A percentile compares a stretch with the other conserved stretches of the same genome.
These are phyloP conservation scores for Sorex fumeus DNA, from an alignment of 2,113 vertebrate species.

Conservation along the genomic window DNA sequence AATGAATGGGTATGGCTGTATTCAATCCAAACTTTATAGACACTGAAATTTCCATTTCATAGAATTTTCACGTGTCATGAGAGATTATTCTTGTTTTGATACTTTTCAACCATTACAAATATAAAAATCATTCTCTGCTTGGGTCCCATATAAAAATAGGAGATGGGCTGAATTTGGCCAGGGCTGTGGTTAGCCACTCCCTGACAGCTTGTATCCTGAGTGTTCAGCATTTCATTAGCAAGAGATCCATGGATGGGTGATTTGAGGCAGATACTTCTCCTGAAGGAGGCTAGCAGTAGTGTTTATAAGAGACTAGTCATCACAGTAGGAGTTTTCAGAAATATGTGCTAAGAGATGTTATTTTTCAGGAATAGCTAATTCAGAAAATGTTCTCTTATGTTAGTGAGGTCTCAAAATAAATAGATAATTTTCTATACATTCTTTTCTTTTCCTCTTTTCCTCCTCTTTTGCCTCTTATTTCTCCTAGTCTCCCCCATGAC, in stretches of 20 bases:
- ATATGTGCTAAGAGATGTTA: not conserved
- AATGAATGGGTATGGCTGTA: not conserved
- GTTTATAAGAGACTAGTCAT: not conserved
- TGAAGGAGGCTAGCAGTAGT: not conserved
- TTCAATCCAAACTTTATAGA: not conserved
- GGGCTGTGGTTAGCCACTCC: not conserved
- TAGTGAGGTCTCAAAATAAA: not conserved
- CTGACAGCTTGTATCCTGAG: not conserved
- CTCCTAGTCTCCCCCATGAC: no score
- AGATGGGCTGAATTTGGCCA: not conserved
- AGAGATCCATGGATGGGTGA: not conserved
- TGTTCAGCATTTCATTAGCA: not conserved
- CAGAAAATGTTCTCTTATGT: constrained; percentile 7
- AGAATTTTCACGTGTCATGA: constrained; percentile 7
- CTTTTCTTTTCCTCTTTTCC: not conserved
- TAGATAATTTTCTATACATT: constrained; percentile 2
- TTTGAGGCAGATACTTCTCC: not conserved
- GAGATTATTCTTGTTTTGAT: constrained; percentile 21
- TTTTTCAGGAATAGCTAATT: not conserved
- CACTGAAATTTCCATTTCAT: constrained; percentile 46
- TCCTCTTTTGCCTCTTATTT: no score
- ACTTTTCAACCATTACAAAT: constrained; percentile 36
- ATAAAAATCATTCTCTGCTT: not conserved
- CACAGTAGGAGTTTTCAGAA: not conserved
- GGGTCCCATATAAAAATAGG: not conserved